Base-by-base conservation (phyloP, 2,113 vertebrate species). In the Phalacrocorax carbo region DNA sequence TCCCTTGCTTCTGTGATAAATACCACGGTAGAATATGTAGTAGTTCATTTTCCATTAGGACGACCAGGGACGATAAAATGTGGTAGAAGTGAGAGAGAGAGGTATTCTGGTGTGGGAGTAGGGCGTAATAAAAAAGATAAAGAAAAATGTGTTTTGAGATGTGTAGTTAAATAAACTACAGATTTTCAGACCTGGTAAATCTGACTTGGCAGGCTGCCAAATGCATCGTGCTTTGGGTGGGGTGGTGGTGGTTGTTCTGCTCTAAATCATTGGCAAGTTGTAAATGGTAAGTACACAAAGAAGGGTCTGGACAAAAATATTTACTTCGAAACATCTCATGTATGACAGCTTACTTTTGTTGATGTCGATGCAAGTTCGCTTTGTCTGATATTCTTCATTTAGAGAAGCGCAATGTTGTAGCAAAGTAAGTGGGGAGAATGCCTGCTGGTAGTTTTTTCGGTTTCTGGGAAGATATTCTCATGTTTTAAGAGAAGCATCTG, bases 231-330 rank as follows among this genome's bases (percentile, higher is more conserved):
- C 75, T 54, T 86, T 76, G 86, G 44, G 7, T 38, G 66, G 76
- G 73, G 17, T 51, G 7, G 46, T 75, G 1, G 60, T 36, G 17
- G 42, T 69, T 66, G 44, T 57, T 77, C 15, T 34, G 6, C 86
- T 86, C 0, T 61, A 86, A 73, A 44, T 61, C 54, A 72, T 38
- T 38, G 44, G 70, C 66, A 38, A 57, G 32, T 52, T 95, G 75
- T 87, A 42, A 72, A 55, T 83, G 94, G 89, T 97, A 94, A 97
- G 89, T 94, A 87, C 80, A 25, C 42, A 78, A 66, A 82, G 54
- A 54, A 51, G 36, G 54, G 54, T 58, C 36, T 70, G 84, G 57
- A n/a, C 25, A 32, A 34, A 93, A 88, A 77, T 73, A 86, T 42
- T 90, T 57, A 54, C 58, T 57, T 57, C 34, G 70, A 75, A 76